phyloP scores from a whole-genome alignment of 2,797 vertebrate species.

The Oreochromis grahami region DNA sequence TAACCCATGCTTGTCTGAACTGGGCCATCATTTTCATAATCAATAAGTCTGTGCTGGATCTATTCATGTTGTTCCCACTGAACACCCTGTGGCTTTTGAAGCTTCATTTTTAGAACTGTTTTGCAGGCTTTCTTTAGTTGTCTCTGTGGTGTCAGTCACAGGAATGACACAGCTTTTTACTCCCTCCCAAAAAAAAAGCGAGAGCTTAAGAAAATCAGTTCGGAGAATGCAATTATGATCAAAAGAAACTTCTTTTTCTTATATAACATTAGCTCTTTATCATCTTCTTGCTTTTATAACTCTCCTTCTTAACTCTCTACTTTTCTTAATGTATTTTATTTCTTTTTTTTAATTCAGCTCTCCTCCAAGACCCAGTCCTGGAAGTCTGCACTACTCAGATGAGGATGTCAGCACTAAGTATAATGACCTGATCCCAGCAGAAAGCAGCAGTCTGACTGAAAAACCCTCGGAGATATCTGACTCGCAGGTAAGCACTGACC shows the following conservation, averaged over 20 bases:
- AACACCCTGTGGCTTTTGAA: not conserved
- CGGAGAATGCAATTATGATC: not conserved
- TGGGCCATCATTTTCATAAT: conserved; percentile 1
- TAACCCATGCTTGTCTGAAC: not conserved
- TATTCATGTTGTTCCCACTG: not conserved
- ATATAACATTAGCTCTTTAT: not conserved
- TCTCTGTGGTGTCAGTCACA: conserved; percentile 6
- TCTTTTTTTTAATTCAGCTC: conserved; percentile 71
- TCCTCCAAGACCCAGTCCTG: conserved; percentile 92
- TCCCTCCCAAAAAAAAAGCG: not conserved
- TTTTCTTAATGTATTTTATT: not conserved
- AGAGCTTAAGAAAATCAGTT: not conserved
- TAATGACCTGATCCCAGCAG: conserved; percentile 93
- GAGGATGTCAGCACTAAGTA: conserved; percentile 95
- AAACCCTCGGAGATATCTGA: conserved; percentile 97
- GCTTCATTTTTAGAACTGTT: not conserved
- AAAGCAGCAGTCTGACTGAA: conserved; percentile 97
- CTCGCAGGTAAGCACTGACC: conserved; percentile 83
- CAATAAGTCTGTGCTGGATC: not conserved
- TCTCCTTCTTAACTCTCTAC: not conserved
- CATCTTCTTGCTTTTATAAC: not conserved
- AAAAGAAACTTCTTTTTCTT: not conserved
- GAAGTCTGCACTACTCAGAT: conserved; percentile 95
- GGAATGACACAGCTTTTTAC: not conserved
- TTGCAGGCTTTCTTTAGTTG: conserved; percentile 3